Evolutionary conservation across 1,140 invertebrate genomes (phyloP).

Genomic region (Oryctes rhinoceros): DNA sequence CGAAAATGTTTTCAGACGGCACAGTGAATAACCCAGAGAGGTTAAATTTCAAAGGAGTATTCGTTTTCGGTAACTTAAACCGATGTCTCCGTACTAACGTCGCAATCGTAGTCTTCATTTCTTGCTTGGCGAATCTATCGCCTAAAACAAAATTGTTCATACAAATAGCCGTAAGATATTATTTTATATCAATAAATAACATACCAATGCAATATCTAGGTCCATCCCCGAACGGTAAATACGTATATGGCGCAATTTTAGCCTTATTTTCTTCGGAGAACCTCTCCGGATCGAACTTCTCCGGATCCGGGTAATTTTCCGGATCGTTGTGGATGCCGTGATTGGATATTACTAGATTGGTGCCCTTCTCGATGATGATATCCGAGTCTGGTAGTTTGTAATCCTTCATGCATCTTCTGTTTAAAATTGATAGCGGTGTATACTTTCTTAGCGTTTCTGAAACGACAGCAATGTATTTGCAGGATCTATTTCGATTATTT

Average conservation of each 20-base stretch:
- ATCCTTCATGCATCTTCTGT: conserved; percentile 62
- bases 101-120: too few species aligned
- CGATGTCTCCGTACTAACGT: too few species aligned
- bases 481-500: too few species aligned
- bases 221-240: conserved; percentile 67
- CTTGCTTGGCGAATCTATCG: too few species aligned
- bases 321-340: conserved; percentile 72
- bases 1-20: too few species aligned
- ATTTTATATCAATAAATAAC: too few species aligned
- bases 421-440: conserved; percentile 64
- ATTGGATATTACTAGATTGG: conserved; percentile 64
- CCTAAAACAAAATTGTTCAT: too few species aligned
- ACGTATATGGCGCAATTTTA: conserved; percentile 38
- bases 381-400: conserved; percentile 64
- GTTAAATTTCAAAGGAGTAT: too few species aligned
- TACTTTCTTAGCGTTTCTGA: conserved; percentile 69
- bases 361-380: conserved; percentile 63
- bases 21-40: too few species aligned
- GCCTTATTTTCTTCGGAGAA: conserved; percentile 66
- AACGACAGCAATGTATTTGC: not conserved
- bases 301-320: conserved; percentile 71
- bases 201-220: conserved; percentile 66
- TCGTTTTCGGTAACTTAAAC: too few species aligned
- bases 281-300: conserved; percentile 73
- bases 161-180: too few species aligned